Evolutionary conservation across 2,113 vertebrate genomes (phyloP), one percentile per base, ranked within the genome.

Genomic region (Glaucidium brasilianum): DNA sequence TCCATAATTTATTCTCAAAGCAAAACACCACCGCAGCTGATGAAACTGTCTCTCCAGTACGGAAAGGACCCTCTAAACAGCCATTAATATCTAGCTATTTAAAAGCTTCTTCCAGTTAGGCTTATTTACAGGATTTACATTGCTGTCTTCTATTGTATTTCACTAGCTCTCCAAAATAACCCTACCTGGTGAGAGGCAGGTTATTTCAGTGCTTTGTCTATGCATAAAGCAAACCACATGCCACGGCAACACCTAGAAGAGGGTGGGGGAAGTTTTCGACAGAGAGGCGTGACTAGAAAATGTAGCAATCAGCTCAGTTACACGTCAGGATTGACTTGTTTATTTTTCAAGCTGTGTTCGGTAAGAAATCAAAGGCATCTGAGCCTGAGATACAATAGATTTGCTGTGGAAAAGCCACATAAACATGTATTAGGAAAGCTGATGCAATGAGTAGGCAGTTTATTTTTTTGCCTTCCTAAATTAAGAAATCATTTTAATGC

Each of bases 261-360:
- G 98, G 97, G 98, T 92, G 98, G 97, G 85, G 96, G 97, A 96
- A 96, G 95, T 96, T 97, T 97, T 95, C 94, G 62, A 97, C 96
- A 96, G 97, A 97, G 97, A 97, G 97, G 96, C 92, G 27, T 67
- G 97, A 95, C 76, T 73, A 93, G 85, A 96, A 90, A 95, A 93
- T 96, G 97, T 49, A 80, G 94, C 95, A 96, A 97, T 94, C 97
- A 94, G 96, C 97, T 94, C 85, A 60, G 86, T 11, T 92, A 88
- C 95, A 77, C 50, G 76, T 89, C 95, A 96, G 96, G 96, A 92
- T 35, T 93, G 95, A 84, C 83, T 94, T 92, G 93, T 97, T 97
- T 96, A 94, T 95, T 96, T 95, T 97, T 94, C 94, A 82, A 88
- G 86, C 90, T 52, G n/a, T 9, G 39, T 56, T 58, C 6, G 11